Base-by-base conservation (phyloP, 2,797 vertebrate species). In the Onychomys arenicola region DNA sequence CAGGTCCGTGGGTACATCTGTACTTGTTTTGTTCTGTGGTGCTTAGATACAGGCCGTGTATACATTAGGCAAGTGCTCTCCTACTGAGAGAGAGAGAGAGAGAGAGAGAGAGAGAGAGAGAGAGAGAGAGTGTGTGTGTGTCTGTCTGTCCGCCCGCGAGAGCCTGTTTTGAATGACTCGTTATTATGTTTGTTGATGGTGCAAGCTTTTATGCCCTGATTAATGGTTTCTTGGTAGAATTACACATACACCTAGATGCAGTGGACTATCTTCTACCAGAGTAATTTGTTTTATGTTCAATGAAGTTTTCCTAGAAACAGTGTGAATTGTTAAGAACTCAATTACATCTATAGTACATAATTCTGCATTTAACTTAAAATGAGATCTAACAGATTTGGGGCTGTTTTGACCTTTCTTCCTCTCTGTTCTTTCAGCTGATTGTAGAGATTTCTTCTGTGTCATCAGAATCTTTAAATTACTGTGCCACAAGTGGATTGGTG, bases 391-490 rank as follows among this genome's bases (percentile, higher is more conserved):
- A 76, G 19, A 34, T 75, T 61, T 80, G 63, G 32, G 19, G 3
- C 25, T 92, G 23, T 81, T 94, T 85, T 97, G 43, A 97, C 52
- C 43, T 78, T 91, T 94, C 94, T 95, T 34, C 29, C 17, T 91
- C 80, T 92, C 78, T 94, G 85, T 93, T 92, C 34, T 97, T 93
- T 73, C 97, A 99, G 99, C 98, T 99, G 96, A 98, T 99, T 86
- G 98, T 99, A 92, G 99, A 99, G 95, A 99, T 99, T 67, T 99
- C 99, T 1, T 99, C 99, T 0, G 98, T 98, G 77, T 99, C 99
- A 59, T 98, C 99, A 46, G 99, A 99, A 91, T 99, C 99, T 7
- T 98, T 99, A 17, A 99, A 98, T 94, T 99, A 99, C 98, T 99
- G 99, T 76, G 99, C 99, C 57, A 99, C 98, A 97, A 99, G 99